Conservation (phyloP, 2,113 vertebrate genomes). For the Natator depressus region DNA sequence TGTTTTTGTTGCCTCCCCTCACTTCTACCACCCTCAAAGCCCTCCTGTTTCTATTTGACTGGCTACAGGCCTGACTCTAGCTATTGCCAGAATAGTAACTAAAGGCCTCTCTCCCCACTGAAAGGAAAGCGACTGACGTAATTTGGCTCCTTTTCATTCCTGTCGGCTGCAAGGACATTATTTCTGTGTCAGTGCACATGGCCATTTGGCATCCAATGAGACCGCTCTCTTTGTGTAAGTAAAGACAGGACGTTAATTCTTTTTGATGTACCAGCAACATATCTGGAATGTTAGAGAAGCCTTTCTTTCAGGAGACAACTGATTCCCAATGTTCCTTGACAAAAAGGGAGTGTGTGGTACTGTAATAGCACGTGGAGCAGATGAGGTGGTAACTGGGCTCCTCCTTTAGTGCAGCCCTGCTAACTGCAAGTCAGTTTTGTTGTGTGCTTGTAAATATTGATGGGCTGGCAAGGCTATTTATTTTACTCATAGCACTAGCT, state of each 20-base stretch:
- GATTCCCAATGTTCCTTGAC: not conserved
- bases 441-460: conserved; percentile 11
- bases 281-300: not conserved
- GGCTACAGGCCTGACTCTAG: conserved; percentile 14
- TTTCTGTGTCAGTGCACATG: conserved; percentile 53
- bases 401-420: not conserved
- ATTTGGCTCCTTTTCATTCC: conserved; percentile 46
- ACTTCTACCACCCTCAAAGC: not conserved
- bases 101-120: conserved; percentile 48
- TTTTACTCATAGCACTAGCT: conserved; percentile 44
- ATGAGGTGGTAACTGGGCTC: not conserved
- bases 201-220: conserved; percentile 8
- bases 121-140: conserved; percentile 58
- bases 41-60: conserved; percentile 17
- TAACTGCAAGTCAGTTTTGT: not conserved
- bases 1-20: not conserved
- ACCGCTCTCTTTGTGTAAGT: conserved; percentile 46
- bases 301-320: not conserved
- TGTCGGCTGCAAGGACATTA: conserved; percentile 41
- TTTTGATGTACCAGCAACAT: conserved; percentile 39
- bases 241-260: conserved; percentile 57
- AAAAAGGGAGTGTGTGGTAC: not conserved
- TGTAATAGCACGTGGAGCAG: not conserved
- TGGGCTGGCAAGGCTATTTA: conserved; percentile 9
- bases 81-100: conserved; percentile 63